phyloP scores from a whole-genome alignment of 2,113 vertebrate genomes.

The Piprites chloris region DNA sequence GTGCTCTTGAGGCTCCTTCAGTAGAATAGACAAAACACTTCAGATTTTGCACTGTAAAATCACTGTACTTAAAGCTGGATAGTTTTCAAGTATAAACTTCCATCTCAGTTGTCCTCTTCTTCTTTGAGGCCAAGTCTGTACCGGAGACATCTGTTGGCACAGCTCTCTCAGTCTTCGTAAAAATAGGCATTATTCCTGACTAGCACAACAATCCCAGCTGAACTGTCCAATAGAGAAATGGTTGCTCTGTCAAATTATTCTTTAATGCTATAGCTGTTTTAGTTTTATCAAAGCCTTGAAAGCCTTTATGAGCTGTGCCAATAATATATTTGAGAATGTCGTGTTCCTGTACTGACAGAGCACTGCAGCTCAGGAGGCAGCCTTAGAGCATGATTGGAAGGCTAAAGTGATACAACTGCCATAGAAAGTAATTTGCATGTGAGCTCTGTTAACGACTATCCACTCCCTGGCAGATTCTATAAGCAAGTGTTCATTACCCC shows the following conservation, averaged over 20 bases:
- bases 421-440: not conserved
- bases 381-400: not conserved
- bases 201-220: not conserved
- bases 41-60: not conserved
- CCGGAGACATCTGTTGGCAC: not conserved
- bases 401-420: not conserved
- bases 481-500: not conserved
- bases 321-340: accelerated
- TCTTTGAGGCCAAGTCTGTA: not conserved
- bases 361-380: accelerated
- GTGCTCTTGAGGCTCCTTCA: not conserved
- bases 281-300: not conserved
- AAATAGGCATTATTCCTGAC: not conserved
- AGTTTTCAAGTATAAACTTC: not conserved
- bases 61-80: not conserved
- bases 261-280: not conserved
- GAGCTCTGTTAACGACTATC: not conserved
- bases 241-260: not conserved
- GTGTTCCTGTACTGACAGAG: accelerated
- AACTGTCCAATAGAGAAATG: accelerated
- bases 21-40: not conserved
- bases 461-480: not conserved
- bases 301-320: not conserved
- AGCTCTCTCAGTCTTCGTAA: not conserved
- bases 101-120: not conserved